Evolutionary conservation across 2,113 vertebrate species (phyloP).

Genomic region (Rhizomys pruinosus): DNA sequence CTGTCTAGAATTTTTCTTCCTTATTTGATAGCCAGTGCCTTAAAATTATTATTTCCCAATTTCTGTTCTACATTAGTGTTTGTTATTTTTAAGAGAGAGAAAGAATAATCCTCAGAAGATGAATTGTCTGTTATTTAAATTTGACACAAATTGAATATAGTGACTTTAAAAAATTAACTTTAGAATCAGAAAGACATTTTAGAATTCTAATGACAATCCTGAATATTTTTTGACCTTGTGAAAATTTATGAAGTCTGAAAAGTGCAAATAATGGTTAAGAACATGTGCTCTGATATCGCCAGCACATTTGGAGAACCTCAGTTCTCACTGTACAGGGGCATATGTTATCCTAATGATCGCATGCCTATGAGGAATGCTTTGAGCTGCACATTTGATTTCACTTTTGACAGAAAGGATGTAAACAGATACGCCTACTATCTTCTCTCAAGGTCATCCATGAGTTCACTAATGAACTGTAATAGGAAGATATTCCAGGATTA

Average conservation of each 20-base stretch:
- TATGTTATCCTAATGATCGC: background rate
- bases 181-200: background rate
- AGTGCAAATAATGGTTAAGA: conserved; percentile 8
- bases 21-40: background rate
- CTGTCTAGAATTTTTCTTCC: background rate
- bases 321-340: too few relatives aligned
- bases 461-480: too few relatives aligned
- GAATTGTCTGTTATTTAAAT: background rate
- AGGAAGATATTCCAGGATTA: background rate
- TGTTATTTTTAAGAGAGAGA: background rate
- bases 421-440: background rate
- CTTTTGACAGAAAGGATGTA: background rate
- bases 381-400: background rate
- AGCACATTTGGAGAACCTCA: background rate
- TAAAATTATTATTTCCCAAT: background rate
- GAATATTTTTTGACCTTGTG: background rate
- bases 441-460: too few relatives aligned
- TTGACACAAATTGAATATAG: background rate
- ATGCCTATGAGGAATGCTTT: background rate
- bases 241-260: background rate
- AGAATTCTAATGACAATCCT: background rate
- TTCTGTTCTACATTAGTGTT: background rate
- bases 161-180: background rate
- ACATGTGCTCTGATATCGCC: background rate
- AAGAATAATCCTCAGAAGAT: background rate